Percentiles rank a stretch among this genome's conserved stretches.
Evolutionary conservation across 2,888 invertebrate species (phyloP).

Genomic region (Hyposoter didymator): DNA sequence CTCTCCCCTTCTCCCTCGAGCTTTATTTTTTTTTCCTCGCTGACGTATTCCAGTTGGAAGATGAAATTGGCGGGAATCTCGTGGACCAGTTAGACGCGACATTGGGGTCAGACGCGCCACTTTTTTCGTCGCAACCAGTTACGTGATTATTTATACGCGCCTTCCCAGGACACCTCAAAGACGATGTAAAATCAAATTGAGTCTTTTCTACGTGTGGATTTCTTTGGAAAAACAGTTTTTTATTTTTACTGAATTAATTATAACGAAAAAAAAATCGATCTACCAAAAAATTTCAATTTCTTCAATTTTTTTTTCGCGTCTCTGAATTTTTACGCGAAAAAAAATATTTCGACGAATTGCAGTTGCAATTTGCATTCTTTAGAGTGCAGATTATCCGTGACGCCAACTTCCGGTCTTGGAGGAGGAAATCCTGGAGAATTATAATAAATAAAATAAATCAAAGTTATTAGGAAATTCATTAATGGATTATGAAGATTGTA

Average conservation of each 20-base stretch:
- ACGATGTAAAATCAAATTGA: conserved; percentile 18
- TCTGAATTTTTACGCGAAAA: neutral
- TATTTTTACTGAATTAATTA: neutral
- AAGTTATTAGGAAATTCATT: neutral
- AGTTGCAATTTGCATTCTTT: too few species aligned
- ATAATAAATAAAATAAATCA: neutral
- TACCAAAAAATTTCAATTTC: neutral
- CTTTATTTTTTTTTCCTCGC: neutral
- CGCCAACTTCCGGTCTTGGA: neutral
- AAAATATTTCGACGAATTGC: neutral
- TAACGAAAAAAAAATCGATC: neutral
- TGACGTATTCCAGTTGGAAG: neutral
- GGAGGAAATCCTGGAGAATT: neutral
- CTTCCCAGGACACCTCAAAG: conserved; percentile 4
- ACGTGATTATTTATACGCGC: conserved; percentile 13
- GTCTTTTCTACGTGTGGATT: neutral
- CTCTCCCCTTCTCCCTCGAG: neutral
- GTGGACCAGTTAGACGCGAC: conserved; percentile 31
- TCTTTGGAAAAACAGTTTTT: neutral
- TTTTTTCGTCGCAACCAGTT: conserved; percentile 14
- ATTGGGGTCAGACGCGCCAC: conserved; percentile 59
- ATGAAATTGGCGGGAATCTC: conserved; percentile 42
- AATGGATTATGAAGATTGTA: neutral
- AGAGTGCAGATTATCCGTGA: neutral
- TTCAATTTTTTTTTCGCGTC: too few species aligned